Conservation (phyloP, 2,888 invertebrate genomes). For the Protodeltote pygarga region DNA sequence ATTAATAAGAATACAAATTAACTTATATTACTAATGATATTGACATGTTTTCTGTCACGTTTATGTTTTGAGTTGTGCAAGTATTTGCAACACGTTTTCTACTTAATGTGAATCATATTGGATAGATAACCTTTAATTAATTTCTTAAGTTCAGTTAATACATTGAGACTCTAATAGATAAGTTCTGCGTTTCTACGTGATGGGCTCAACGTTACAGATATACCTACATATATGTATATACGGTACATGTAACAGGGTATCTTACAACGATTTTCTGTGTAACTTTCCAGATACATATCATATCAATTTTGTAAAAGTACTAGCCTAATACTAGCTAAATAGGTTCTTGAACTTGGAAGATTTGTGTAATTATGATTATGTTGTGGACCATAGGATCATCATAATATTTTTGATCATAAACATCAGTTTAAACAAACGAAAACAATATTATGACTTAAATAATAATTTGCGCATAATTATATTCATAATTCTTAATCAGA, state of each 20-base stretch:
- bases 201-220: neutral
- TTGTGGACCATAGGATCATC: too few species aligned
- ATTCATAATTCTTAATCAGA: too few species aligned
- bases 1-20: neutral
- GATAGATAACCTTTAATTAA: slow-evolving; percentile 33
- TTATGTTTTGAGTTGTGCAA: slow-evolving; percentile 17
- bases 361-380: too few species aligned
- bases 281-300: slow-evolving; percentile 2
- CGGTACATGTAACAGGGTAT: too few species aligned
- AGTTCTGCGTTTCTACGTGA: slow-evolving; percentile 20
- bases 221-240: too few species aligned
- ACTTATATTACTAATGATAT: neutral
- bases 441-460: too few species aligned
- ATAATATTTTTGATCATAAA: too few species aligned
- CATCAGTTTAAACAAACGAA: too few species aligned
- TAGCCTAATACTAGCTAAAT: too few species aligned
- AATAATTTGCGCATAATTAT: too few species aligned
- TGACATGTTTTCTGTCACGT: slow-evolving; percentile 18
- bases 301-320: too few species aligned
- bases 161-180: slow-evolving; percentile 10
- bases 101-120: slow-evolving; percentile 14
- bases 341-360: too few species aligned
- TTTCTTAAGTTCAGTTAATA: slow-evolving; percentile 8
- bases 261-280: slow-evolving; percentile 25
- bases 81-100: slow-evolving; percentile 22